Evolutionary conservation across 2,888 invertebrate species (phyloP).

Genomic region (Meloe dianella): DNA sequence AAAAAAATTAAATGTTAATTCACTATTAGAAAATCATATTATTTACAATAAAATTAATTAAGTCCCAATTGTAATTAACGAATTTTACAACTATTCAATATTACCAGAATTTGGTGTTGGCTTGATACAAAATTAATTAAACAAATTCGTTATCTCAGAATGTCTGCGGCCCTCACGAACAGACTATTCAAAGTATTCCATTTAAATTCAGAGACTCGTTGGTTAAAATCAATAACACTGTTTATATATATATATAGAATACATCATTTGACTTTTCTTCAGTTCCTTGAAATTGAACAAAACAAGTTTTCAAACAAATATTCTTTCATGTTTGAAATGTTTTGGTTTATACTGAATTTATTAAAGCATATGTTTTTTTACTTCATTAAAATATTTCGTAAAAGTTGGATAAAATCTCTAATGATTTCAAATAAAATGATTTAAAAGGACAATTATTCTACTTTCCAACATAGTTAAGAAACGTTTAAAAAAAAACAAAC

Average conservation of each 20-base stretch:
- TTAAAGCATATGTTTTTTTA: no score
- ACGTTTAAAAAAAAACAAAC: no score
- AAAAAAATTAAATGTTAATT: no score
- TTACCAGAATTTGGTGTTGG: conserved; percentile 22
- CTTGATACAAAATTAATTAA: conserved; percentile 29
- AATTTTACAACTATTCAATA: conserved; percentile 24
- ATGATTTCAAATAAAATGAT: no score
- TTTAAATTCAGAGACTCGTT: conserved; percentile 26
- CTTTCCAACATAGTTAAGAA: no score
- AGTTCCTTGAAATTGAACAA: not conserved
- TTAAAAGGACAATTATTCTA: no score
- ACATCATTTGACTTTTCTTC: not conserved
- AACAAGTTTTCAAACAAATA: not conserved
- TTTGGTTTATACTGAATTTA: no score
- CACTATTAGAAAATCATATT: no score
- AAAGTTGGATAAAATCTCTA: no score
- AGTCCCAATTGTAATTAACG: conserved; percentile 12
- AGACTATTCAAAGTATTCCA: conserved; percentile 32
- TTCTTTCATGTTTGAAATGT: no score
- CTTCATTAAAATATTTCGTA: no score
- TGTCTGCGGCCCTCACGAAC: conserved; percentile 27
- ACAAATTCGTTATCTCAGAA: conserved; percentile 30
- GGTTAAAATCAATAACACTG: conserved; percentile 29
- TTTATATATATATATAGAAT: conserved; percentile 4
- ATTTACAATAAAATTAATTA: no score